Evolutionary conservation across 2,113 vertebrate species (phyloP).

Genomic region (human (Homo sapiens)): GRCh38 chr2:165517001-165517500

Average conservation of each 20-base stretch:
- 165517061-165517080: neutral
- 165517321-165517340: neutral
- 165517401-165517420: slow-evolving; percentile 11
- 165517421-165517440: neutral
- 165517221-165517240: neutral
- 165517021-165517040: slow-evolving; percentile 67
- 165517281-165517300: neutral
- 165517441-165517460: neutral
- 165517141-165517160: slow-evolving; percentile 17
- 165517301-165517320: neutral
- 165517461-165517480: neutral
- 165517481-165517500: slow-evolving; percentile 34
- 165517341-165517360: neutral
- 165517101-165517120: neutral
- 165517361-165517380: neutral
- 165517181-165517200: neutral
- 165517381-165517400: neutral
- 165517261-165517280: neutral
- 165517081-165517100: neutral
- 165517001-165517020: slow-evolving; percentile 63
- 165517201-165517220: neutral
- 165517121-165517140: neutral
- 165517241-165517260: neutral
- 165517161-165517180: neutral
- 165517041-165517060: slow-evolving; percentile 60